phyloP scores from a whole-genome alignment of 2,797 vertebrate genomes.

The Diceros bicornis region DNA sequence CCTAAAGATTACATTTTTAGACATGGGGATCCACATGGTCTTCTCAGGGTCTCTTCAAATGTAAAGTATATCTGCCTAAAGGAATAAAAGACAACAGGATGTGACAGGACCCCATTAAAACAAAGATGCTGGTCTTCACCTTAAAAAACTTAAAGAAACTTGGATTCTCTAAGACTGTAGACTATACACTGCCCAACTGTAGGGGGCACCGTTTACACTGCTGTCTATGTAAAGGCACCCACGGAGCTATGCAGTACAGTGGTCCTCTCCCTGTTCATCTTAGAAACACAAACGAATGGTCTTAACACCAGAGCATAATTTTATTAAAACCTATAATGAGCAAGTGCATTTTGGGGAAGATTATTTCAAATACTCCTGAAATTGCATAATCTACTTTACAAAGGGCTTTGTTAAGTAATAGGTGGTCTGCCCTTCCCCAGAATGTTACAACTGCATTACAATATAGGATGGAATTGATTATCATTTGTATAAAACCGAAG shows the following conservation, averaged over 20 bases:
- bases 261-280: neutral
- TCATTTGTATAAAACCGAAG: slow-evolving; percentile 20
- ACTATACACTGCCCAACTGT: neutral
- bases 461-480: neutral
- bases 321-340: neutral
- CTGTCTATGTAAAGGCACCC: neutral
- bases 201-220: accelerated
- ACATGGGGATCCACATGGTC: neutral
- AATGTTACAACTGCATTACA: neutral
- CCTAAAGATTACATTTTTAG: neutral
- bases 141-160: neutral
- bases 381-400: neutral
- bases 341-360: neutral
- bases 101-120: neutral
- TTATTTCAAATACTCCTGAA: slow-evolving; percentile 10
- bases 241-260: neutral
- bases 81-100: neutral
- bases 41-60: neutral
- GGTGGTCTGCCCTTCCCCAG: neutral
- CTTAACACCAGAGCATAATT: neutral
- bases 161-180: neutral
- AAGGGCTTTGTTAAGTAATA: neutral
- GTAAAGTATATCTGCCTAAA: neutral
- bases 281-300: neutral
- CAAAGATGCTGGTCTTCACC: neutral